Evolutionary conservation across 2,797 vertebrate genomes (phyloP).

Genomic region (Ceryle rudis): DNA sequence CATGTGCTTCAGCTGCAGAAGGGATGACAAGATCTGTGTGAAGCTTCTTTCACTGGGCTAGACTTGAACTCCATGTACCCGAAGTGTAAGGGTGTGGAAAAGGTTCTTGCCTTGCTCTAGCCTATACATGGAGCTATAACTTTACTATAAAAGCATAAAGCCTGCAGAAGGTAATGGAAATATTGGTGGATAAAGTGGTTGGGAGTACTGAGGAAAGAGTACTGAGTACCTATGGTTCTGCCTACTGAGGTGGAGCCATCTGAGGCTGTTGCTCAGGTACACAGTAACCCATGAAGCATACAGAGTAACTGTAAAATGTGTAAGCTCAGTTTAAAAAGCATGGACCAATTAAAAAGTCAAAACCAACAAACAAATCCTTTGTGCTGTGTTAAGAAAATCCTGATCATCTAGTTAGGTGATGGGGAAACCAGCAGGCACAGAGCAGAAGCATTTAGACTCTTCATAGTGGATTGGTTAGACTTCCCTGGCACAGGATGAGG

Average conservation of each 20-base stretch:
- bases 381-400: not conserved
- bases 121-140: not conserved
- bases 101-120: not conserved
- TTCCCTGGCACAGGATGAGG: not conserved
- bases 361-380: not conserved
- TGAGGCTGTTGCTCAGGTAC: not conserved
- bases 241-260: not conserved
- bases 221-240: not conserved
- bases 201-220: not conserved
- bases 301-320: not conserved
- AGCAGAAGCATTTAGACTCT: not conserved
- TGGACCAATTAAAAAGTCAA: not conserved
- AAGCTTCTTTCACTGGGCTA: not conserved
- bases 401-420: not conserved
- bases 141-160: not conserved
- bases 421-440: not conserved
- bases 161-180: not conserved
- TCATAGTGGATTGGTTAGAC: not conserved
- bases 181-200: not conserved
- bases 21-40: no score
- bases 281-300: not conserved
- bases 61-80: not conserved
- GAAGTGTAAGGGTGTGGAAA: not conserved
- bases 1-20: not conserved
- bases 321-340: not conserved